Conservation (phyloP, 1,140 invertebrate species). For the Andricus grossulariae region DNA sequence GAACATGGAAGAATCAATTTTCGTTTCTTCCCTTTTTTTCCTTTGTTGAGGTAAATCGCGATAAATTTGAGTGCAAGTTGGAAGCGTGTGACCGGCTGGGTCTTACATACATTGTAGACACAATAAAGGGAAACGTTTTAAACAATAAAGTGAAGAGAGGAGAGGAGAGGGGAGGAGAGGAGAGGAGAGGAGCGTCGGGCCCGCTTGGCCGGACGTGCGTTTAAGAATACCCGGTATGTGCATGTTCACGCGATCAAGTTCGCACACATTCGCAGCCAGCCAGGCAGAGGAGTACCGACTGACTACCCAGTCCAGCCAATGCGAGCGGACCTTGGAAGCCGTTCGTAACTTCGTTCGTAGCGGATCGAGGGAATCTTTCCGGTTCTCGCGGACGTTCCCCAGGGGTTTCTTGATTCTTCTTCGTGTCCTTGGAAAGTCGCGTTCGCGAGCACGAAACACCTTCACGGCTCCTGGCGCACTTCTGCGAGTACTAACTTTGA, state of each 20-base stretch:
- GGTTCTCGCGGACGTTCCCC: slow-evolving; percentile 69
- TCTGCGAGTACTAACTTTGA: background rate
- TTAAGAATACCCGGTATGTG: slow-evolving; percentile 44
- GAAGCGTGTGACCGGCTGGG: background rate
- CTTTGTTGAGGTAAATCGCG: background rate
- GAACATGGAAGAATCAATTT: background rate
- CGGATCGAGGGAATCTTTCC: slow-evolving; percentile 76
- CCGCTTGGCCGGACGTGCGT: slow-evolving; percentile 66
- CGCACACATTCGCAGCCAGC: slow-evolving; percentile 35
- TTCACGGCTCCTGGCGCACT: slow-evolving; percentile 49
- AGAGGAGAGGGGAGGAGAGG: too few relatives aligned
- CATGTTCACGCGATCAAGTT: slow-evolving; percentile 43
- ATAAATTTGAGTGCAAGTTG: background rate
- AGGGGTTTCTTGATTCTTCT: slow-evolving; percentile 66
- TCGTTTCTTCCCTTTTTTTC: background rate
- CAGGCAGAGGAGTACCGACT: slow-evolving; percentile 13
- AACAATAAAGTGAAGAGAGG: slow-evolving; percentile 62
- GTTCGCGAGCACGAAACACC: slow-evolving; percentile 48
- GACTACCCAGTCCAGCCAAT: slow-evolving; percentile 34
- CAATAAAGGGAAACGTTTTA: slow-evolving; percentile 66
- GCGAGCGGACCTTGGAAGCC: slow-evolving; percentile 70
- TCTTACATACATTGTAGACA: slow-evolving; percentile 55
- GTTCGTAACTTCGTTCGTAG: slow-evolving; percentile 68
- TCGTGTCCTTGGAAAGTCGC: slow-evolving; percentile 59
- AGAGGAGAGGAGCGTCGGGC: background rate